Evolutionary conservation across 92 coral and sea anemone species (phyloP), one percentile per base, ranked within the genome.

Genomic region (Porites divaricata): DNA sequence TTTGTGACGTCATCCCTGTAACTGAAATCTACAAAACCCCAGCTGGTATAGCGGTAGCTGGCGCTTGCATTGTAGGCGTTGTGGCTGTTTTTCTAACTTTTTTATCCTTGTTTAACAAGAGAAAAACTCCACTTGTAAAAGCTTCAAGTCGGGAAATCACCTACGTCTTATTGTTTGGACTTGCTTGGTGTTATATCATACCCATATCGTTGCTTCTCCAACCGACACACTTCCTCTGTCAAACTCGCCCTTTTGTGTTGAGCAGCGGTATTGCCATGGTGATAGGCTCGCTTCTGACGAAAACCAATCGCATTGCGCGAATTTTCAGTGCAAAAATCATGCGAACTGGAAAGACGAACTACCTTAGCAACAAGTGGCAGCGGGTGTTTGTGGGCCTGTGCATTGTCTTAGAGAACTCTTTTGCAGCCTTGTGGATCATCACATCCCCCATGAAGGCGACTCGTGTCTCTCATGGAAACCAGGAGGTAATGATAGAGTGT

Each of bases 231-330:
- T 22, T 59, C 24, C 72, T 85, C 25, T 92, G 93, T 73, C 91
- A 92, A 50, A 51, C 87, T 23, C 76, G 80, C 0, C 95, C 93
- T 19, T 87, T 92, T 78, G 21, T 93, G n/a, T 64, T 88, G 17
- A 85, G 89, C 76, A 91, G 76, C 4, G 95, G 94, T 7, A 78
- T 91, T 20, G 83, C 88, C 58, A 64, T 88, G 74, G 85, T 95
- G 57, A 88, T 93, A 12, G 95, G 93, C n/a, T 86, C 98, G 51
- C 83, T 95, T 20, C 89, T 93, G 35, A 59, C 94, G 6, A 95
- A 95, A 76, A 95, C 98, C 41, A 95, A 93, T 88, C 91, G 94
- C 68, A 95, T 95, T 59, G 92, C 94, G 16, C 85, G 98, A 67
- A 95, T 95, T 45, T 95, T 95, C 85, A 90, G 96, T 80, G 53